phyloP scores from a whole-genome alignment of 2,113 vertebrate genomes.

The Phalacrocorax aristotelis region DNA sequence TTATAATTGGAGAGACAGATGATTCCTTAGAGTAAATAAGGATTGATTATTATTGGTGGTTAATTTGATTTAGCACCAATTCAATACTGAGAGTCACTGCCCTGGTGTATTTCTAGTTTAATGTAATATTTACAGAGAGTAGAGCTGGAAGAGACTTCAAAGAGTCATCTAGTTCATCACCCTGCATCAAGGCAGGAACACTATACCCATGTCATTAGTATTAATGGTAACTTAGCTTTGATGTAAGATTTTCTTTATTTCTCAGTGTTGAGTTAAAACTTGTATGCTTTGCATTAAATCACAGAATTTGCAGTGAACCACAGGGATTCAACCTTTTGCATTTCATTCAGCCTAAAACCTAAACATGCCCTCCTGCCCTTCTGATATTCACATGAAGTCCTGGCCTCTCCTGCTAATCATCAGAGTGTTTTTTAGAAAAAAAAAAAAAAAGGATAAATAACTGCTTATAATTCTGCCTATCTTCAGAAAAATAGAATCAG shows the following conservation, averaged over 20 bases:
- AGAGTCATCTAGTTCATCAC: constrained; percentile 6
- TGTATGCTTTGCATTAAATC: not conserved
- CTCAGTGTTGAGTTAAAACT: not conserved
- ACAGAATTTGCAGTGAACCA: not conserved
- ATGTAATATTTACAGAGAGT: constrained; percentile 21
- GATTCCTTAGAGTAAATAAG: not conserved
- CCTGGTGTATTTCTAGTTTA: constrained; percentile 17
- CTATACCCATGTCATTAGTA: not conserved
- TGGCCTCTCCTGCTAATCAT: not conserved
- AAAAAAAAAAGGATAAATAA: not conserved
- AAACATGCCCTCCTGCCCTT: not conserved
- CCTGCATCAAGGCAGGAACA: not conserved
- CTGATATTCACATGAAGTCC: not conserved
- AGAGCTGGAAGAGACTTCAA: not conserved
- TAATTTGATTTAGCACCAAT: constrained; percentile 36
- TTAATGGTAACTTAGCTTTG: not conserved
- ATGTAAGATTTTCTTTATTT: constrained; percentile 3
- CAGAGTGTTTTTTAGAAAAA: not conserved
- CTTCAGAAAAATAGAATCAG: not conserved
- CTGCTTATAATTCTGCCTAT: not conserved
- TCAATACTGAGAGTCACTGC: not conserved
- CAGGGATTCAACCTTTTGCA: not conserved
- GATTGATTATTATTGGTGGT: constrained; percentile 42
- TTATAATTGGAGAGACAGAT: not conserved
- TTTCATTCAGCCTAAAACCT: not conserved